phyloP scores from a whole-genome alignment of 2,888 invertebrate species.

The Eupithecia centaureata region DNA sequence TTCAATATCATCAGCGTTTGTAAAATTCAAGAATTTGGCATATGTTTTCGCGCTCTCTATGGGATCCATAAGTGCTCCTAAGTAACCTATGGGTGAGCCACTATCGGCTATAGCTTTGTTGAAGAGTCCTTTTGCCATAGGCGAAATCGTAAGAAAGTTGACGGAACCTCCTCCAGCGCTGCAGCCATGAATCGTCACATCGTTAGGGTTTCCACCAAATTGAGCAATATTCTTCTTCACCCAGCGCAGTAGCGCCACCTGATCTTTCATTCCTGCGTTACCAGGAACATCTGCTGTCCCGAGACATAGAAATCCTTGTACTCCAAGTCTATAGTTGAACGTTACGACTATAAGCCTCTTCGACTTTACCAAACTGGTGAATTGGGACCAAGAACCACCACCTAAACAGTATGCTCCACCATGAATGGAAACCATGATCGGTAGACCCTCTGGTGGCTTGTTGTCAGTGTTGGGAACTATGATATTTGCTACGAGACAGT shows the following conservation, averaged over 20 bases:
- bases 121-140: conserved; percentile 36
- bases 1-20: conserved; percentile 29
- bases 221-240: conserved; percentile 39
- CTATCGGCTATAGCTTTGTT: conserved; percentile 40
- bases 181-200: conserved; percentile 38
- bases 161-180: conserved; percentile 37
- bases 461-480: conserved; percentile 39
- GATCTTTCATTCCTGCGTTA: conserved; percentile 45
- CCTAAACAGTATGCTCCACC: conserved; percentile 39
- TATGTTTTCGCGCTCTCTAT: conserved; percentile 25
- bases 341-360: conserved; percentile 39
- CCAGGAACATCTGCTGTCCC: conserved; percentile 45
- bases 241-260: conserved; percentile 40
- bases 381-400: conserved; percentile 17
- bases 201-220: conserved; percentile 43
- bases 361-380: conserved; percentile 17
- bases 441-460: conserved; percentile 31
- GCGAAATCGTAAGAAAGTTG: conserved; percentile 35
- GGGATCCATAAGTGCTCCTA: conserved; percentile 16
- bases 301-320: conserved; percentile 44
- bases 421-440: conserved; percentile 41
- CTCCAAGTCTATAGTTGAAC: conserved; percentile 44
- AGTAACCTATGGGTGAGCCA: conserved; percentile 23
- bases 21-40: conserved; percentile 27
- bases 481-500: conserved; percentile 36